phyloP scores from a whole-genome alignment of 2,113 vertebrate species.

The Elephantulus edwardii region DNA sequence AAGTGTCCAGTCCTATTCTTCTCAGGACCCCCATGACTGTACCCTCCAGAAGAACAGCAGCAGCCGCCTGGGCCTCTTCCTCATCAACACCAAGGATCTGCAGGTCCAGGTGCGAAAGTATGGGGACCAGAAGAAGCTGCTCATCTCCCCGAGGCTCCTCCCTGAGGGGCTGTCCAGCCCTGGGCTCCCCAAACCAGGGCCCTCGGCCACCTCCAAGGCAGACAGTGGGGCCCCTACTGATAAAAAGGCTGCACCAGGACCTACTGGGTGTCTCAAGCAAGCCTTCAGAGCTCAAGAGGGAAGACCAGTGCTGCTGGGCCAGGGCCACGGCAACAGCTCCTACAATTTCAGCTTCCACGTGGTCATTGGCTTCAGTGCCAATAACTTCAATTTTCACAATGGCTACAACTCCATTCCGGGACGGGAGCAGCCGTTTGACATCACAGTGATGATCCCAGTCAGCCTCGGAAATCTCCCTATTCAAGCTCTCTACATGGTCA shows the following conservation, averaged over 20 bases:
- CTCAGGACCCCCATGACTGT: too few relatives aligned
- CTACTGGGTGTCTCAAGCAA: not conserved
- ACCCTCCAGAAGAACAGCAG: too few relatives aligned
- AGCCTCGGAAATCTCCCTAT: slow-evolving; percentile 88
- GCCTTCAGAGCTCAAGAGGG: slow-evolving; percentile 60
- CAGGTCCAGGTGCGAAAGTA: slow-evolving; percentile 79
- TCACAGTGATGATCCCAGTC: slow-evolving; percentile 88
- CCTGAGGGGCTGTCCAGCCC: not conserved
- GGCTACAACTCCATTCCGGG: slow-evolving; percentile 73
- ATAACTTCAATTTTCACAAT: slow-evolving; percentile 89
- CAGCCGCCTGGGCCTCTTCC: too few relatives aligned
- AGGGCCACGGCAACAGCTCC: slow-evolving; percentile 72
- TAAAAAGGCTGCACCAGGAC: not conserved
- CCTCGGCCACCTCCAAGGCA: not conserved
- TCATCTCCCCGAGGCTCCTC: slow-evolving; percentile 67
- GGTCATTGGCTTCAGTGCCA: slow-evolving; percentile 73
- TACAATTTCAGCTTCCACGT: slow-evolving; percentile 88
- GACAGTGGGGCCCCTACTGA: not conserved
- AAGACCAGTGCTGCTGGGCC: slow-evolving; percentile 67
- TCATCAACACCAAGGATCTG: not conserved
- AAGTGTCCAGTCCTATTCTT: too few relatives aligned
- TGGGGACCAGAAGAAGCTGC: slow-evolving; percentile 78
- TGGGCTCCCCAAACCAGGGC: not conserved
- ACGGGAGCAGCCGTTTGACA: slow-evolving; percentile 72
- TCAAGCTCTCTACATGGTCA: slow-evolving; percentile 88